phyloP scores from a whole-genome alignment of 2,888 invertebrate species.

The Leucophora obtusa region DNA sequence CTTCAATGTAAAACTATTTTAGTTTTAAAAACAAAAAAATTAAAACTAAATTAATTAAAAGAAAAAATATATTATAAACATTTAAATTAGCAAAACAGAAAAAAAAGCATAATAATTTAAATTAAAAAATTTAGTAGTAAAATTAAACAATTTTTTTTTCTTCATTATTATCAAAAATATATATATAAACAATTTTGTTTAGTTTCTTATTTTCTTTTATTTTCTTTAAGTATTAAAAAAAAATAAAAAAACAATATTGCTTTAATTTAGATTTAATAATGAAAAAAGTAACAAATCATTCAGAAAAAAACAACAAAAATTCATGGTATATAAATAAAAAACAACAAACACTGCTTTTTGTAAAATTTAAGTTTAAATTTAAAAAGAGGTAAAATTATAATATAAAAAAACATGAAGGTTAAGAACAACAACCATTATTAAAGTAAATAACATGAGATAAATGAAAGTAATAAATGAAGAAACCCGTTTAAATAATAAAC shows the following conservation, averaged over 20 bases:
- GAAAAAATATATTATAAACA: constrained; percentile 48
- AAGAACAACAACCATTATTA: constrained; percentile 60
- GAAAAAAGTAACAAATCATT: constrained; percentile 66
- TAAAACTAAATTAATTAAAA: constrained; percentile 41
- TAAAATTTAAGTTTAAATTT: constrained; percentile 76
- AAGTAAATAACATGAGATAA: constrained; percentile 54
- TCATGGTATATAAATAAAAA: constrained; percentile 68
- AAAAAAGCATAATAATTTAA: constrained; percentile 57
- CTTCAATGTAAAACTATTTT: constrained; percentile 63
- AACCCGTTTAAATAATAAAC: constrained; percentile 66
- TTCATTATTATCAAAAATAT: constrained; percentile 46
- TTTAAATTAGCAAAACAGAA: constrained; percentile 52
- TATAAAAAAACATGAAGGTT: constrained; percentile 58
- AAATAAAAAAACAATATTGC: constrained; percentile 69
- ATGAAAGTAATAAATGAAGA: constrained; percentile 67
- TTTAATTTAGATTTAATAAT: constrained; percentile 74
- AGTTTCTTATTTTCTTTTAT: constrained; percentile 54
- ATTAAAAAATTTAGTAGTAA: constrained; percentile 57
- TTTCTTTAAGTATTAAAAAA: constrained; percentile 59
- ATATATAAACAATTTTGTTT: constrained; percentile 46
- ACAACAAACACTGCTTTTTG: constrained; percentile 76
- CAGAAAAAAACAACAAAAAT: constrained; percentile 62
- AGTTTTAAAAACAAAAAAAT: constrained; percentile 48
- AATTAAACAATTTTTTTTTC: constrained; percentile 44
- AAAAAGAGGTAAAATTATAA: constrained; percentile 65